Evolutionary conservation across 2,113 vertebrate species (phyloP).

Genomic region (Proteles cristata): DNA sequence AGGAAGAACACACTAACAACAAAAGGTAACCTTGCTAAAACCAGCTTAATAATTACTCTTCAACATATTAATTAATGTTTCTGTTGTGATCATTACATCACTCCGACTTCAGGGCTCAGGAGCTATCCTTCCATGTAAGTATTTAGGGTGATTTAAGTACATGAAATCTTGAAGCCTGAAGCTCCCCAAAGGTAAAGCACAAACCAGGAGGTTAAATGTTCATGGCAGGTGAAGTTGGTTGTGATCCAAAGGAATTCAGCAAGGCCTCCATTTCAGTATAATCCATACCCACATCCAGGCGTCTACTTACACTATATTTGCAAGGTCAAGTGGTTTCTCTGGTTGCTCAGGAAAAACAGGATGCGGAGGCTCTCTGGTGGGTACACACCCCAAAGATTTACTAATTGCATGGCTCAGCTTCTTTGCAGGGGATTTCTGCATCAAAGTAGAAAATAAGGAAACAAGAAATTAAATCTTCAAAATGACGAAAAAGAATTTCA

Average conservation of each 20-base stretch:
- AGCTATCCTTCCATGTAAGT: not conserved
- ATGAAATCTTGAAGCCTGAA: not conserved
- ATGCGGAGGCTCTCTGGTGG: constrained; percentile 95
- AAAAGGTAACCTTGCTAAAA: not conserved
- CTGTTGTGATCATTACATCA: not conserved
- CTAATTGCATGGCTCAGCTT: constrained; percentile 99
- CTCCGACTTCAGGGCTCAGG: not conserved
- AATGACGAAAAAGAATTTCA: constrained; percentile 21
- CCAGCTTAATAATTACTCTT: not conserved
- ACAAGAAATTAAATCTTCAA: constrained; percentile 57
- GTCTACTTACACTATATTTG: constrained; percentile 94
- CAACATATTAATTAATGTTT: not conserved
- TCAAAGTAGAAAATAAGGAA: constrained; percentile 69
- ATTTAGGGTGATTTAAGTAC: not conserved
- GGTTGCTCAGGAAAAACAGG: constrained; percentile 97
- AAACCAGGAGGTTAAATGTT: not conserved
- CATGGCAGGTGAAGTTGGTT: not conserved
- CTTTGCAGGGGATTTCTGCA: constrained; percentile 98
- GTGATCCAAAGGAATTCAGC: not conserved
- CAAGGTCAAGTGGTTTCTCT: constrained; percentile 94
- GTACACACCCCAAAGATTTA: constrained; percentile 97
- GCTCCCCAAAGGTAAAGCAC: not conserved
- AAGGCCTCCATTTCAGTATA: not conserved
- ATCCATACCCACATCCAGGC: not conserved
- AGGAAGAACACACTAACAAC: not conserved